These are phyloP conservation scores for Sialis lutaria DNA, from an alignment of 2,888 invertebrate genomes.

Conservation along the genomic window DNA sequence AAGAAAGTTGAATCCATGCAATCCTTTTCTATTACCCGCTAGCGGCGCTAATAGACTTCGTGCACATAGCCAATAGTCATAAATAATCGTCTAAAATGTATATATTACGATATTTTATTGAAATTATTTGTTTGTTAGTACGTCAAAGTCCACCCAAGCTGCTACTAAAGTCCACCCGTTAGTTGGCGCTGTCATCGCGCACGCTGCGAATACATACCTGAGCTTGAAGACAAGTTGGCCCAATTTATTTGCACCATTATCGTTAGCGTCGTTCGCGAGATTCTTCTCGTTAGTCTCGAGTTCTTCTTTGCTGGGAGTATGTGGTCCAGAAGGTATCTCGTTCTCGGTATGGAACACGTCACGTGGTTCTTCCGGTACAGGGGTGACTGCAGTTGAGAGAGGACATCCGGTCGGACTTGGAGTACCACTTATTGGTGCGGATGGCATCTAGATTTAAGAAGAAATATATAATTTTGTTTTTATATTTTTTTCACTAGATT, in stretches of 20 bases:
- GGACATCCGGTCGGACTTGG: slow-evolving; percentile 22
- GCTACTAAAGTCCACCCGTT: no score
- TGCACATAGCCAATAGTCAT: no score
- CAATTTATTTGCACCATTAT: slow-evolving; percentile 45
- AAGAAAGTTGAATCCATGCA: no score
- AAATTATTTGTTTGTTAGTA: no score
- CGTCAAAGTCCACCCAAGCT: no score
- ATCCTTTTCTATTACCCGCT: no score
- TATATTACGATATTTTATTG: no score
- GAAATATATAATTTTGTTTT: no score
- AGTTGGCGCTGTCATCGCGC: no score
- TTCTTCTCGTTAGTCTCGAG: slow-evolving; percentile 40
- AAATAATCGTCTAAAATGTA: no score
- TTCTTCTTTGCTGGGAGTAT: slow-evolving; percentile 33
- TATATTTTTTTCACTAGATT: no score
- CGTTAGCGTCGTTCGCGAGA: slow-evolving; percentile 23
- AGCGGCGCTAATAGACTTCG: no score
- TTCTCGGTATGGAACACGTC: slow-evolving; percentile 26
- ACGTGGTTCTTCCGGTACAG: slow-evolving; percentile 12
- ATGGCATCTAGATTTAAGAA: slow-evolving; percentile 20
- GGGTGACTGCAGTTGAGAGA: slow-evolving; percentile 17
- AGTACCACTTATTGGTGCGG: slow-evolving; percentile 18
- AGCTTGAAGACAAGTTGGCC: slow-evolving; percentile 82
- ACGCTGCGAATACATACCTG: slow-evolving; percentile 35
- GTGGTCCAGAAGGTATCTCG: slow-evolving; percentile 19